Evolutionary conservation across 2,797 vertebrate species (phyloP).

Genomic region (Kryptolebias ocellatus): DNA sequence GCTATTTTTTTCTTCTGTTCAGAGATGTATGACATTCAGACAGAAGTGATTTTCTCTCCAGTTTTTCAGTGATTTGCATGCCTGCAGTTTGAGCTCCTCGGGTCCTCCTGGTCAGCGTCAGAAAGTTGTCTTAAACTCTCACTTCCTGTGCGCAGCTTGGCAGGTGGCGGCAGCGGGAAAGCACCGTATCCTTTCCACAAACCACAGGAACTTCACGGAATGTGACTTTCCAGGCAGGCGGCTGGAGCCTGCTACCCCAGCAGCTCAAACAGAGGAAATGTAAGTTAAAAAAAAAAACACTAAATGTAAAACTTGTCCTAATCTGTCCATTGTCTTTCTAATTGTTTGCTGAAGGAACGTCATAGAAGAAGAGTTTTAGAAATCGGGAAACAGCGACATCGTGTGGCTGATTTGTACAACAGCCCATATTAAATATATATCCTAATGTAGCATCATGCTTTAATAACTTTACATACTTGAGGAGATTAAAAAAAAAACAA

Average conservation of each 20-base stretch:
- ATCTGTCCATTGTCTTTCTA: neutral
- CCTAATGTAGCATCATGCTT: too few species aligned
- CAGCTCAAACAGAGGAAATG: conserved; percentile 4
- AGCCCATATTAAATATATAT: neutral
- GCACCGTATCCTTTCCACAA: conserved; percentile 62
- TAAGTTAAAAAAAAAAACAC: neutral
- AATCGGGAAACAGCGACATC: conserved; percentile 85
- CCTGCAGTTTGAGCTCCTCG: conserved; percentile 38
- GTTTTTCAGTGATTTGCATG: neutral
- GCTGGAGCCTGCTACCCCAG: conserved; percentile 15
- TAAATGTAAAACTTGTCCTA: neutral
- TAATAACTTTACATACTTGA: too few species aligned
- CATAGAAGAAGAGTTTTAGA: neutral
- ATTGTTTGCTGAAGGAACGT: neutral
- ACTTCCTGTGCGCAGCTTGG: conserved; percentile 73
- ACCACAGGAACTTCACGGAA: conserved; percentile 63
- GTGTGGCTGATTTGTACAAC: conserved; percentile 77
- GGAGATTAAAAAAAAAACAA: too few species aligned
- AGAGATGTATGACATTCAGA: neutral
- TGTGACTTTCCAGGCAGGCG: conserved; percentile 51
- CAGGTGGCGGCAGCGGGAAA: conserved; percentile 72
- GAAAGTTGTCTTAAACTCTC: conserved; percentile 48
- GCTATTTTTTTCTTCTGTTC: neutral
- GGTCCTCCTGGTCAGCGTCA: conserved; percentile 61
- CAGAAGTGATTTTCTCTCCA: neutral